phyloP scores from a whole-genome alignment of 2,888 invertebrate genomes.

The Cryptocheilus praepositus region DNA sequence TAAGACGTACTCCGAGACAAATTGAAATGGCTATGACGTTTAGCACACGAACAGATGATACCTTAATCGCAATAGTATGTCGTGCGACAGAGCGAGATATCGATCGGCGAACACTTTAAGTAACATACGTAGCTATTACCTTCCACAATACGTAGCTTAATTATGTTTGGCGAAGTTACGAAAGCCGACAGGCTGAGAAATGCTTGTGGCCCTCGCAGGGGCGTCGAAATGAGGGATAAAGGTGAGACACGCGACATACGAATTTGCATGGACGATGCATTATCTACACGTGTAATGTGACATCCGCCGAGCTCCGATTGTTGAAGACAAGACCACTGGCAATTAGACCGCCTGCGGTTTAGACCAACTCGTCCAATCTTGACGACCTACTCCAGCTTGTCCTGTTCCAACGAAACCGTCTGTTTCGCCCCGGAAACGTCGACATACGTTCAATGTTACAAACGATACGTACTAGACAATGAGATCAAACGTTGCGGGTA shows the following conservation, averaged over 20 bases:
- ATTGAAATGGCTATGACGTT: too few species aligned
- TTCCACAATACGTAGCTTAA: conserved; percentile 4
- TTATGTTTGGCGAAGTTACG: conserved; percentile 27
- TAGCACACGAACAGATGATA: too few species aligned
- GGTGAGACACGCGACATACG: conserved; percentile 53
- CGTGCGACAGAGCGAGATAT: too few species aligned
- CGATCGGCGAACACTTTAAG: too few species aligned
- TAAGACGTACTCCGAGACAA: too few species aligned
- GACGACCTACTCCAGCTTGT: conserved; percentile 37
- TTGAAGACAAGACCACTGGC: conserved; percentile 39
- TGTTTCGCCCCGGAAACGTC: conserved; percentile 35
- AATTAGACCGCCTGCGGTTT: conserved; percentile 55
- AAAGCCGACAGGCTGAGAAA: conserved; percentile 32
- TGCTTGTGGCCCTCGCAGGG: background rate
- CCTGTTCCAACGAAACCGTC: conserved; percentile 40
- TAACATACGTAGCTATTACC: too few species aligned
- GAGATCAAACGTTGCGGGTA: too few species aligned
- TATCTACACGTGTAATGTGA: conserved; percentile 58
- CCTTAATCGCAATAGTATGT: too few species aligned
- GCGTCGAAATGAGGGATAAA: conserved; percentile 47
- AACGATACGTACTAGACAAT: too few species aligned
- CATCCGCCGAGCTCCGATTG: conserved; percentile 48
- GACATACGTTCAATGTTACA: conserved; percentile 15
- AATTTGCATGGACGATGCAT: conserved; percentile 56
- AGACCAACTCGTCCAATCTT: conserved; percentile 29